phyloP scores from a whole-genome alignment of 2,113 vertebrate genomes.

The Lucifuga dentata region DNA sequence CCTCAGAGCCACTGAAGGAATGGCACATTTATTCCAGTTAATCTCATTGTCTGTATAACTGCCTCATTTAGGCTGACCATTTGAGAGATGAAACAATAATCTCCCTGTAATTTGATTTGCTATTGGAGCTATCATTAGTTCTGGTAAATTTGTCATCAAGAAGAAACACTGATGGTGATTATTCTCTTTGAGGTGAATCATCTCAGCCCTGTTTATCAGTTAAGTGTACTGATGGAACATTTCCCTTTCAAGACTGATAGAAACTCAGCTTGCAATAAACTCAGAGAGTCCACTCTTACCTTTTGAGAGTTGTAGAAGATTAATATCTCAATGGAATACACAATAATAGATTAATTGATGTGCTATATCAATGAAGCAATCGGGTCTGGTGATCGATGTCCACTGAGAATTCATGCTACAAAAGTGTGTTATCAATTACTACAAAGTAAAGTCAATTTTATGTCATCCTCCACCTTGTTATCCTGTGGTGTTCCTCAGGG shows the following conservation, averaged over 20 bases:
- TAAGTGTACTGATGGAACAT: not conserved
- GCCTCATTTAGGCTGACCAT: conserved; percentile 49
- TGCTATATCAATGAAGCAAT: no score
- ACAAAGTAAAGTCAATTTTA: no score
- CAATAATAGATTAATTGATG: not conserved
- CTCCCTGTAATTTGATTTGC: conserved; percentile 46
- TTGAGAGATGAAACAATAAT: conserved; percentile 40
- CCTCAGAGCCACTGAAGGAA: conserved; percentile 28
- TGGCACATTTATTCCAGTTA: conserved; percentile 35
- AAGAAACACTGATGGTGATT: not conserved
- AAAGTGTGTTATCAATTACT: no score
- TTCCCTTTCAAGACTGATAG: no score
- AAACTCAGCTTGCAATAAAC: no score
- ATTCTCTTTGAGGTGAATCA: not conserved
- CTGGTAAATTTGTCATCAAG: conserved; percentile 29
- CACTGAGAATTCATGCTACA: no score
- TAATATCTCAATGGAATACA: not conserved
- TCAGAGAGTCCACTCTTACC: no score
- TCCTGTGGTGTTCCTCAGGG: no score
- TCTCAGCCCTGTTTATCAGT: not conserved
- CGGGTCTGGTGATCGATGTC: no score
- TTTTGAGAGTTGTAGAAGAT: not conserved
- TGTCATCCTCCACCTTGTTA: no score
- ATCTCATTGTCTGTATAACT: conserved; percentile 46
- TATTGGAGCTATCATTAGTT: conserved; percentile 46